Base-by-base conservation (phyloP, 2,113 vertebrate species). In the Turdus rufiventris region DNA sequence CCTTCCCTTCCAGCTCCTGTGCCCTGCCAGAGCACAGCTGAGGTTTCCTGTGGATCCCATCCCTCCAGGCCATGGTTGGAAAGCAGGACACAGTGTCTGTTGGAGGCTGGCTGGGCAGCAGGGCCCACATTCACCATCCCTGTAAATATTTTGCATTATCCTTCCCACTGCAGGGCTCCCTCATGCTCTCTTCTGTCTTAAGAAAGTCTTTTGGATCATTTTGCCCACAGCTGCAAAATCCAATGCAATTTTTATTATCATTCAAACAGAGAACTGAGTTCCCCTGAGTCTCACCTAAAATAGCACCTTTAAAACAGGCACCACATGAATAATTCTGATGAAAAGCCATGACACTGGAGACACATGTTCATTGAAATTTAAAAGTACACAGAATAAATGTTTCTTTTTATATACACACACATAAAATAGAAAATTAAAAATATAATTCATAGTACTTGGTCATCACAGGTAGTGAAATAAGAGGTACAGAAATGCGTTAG, bases 181-280 rank as follows among this genome's bases (percentile, higher is more conserved):
- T 94, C 74, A 72, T 0, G 54, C 31, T 91, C 54, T 93, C 91
- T 93, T 95, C 89, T 85, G 87, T 25, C 66, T 71, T 78, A 94
- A 91, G 58, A 94, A 94, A 94, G 66, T 85, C 93, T 94, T 94
- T 81, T 48, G 91, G 93, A 65, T 53, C 89, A 78, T 51, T 93
- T 94, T 94, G 63, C 68, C 83, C 73, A 62, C 77, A 76, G 87
- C 84, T 95, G 71, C 71, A 82, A 92, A 94, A 85, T 91, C 65
- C 85, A 96, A 85, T 5, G 71, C 61, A 93, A 83, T 50, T 70
- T 61, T 70, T 48, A 75, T 67, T 93, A 91, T 47, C 86, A 87
- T 72, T 33, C 81, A 90, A 65, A 74, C 5, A 9, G 34, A 77
- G 61, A 92, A 78, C 56, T 58, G 67, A 70, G 53, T 53, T 77